Conservation (phyloP, 2,797 vertebrate species). For the Bradypodion ventrale region DNA sequence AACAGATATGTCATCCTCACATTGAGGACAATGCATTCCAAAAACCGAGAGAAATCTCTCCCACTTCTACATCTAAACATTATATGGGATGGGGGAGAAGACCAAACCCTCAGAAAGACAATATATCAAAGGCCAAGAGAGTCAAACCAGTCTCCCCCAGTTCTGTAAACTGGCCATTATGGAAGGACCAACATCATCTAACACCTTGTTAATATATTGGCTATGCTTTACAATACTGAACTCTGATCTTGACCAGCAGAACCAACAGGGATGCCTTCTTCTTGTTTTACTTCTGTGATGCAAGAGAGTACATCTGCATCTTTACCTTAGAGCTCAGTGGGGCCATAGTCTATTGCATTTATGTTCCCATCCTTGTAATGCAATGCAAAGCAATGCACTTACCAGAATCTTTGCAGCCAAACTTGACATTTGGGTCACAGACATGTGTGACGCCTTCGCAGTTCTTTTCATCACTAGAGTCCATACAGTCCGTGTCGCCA, state of each 20-base stretch:
- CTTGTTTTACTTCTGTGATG: background rate
- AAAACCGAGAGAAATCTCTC: background rate
- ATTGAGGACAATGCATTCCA: background rate
- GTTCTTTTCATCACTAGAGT: slow-evolving; percentile 94
- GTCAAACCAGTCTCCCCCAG: background rate
- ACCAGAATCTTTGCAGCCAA: slow-evolving; percentile 95
- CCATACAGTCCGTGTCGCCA: slow-evolving; percentile 96
- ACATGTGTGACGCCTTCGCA: slow-evolving; percentile 92
- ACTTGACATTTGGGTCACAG: slow-evolving; percentile 92
- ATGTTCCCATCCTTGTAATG: background rate
- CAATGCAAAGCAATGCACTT: slow-evolving; percentile 24
- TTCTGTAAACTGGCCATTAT: background rate
- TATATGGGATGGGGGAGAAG: background rate
- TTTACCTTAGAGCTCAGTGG: background rate
- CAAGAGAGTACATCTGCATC: background rate
- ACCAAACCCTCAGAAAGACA: background rate
- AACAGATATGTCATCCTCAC: background rate
- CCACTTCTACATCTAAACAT: background rate
- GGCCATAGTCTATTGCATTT: background rate
- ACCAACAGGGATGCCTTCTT: background rate
- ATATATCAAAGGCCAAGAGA: background rate
- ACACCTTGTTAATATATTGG: no score
- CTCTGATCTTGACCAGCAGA: background rate
- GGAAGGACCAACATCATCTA: background rate
- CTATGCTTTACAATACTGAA: background rate